These are phyloP conservation scores for Aurelia aurita complex sp. Pacific DNA, from an alignment of 30 jellyfish, hydroid and myxozoan species.

Conservation along the genomic window DNA sequence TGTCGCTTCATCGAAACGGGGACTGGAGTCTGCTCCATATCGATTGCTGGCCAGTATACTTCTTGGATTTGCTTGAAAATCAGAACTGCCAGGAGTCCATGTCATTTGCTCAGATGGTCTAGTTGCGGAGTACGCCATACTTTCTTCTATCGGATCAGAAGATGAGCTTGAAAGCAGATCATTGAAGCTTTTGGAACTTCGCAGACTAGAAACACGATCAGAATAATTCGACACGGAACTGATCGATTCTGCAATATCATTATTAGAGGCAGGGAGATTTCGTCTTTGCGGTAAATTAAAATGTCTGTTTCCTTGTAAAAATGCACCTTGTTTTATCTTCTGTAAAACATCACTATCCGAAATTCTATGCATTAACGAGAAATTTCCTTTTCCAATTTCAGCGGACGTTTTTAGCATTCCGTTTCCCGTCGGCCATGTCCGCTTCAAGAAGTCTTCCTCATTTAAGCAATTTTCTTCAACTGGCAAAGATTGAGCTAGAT, in stretches of 20 bases:
- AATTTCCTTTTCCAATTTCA: neutral
- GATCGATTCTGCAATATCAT: neutral
- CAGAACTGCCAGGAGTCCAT: no score
- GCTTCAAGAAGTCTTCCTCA: slow-evolving; percentile 32
- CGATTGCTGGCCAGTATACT: no score
- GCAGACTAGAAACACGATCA: neutral
- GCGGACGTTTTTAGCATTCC: neutral
- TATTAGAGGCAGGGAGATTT: neutral
- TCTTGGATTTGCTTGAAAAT: no score
- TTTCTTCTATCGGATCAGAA: no score
- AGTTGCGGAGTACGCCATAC: no score
- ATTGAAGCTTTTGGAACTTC: slow-evolving; percentile 24
- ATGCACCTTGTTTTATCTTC: slow-evolving; percentile 60
- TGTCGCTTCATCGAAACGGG: no score
- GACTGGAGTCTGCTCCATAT: no score
- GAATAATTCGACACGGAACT: neutral
- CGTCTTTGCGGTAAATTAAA: slow-evolving; percentile 8
- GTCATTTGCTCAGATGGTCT: no score
- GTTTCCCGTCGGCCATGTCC: slow-evolving; percentile 59
- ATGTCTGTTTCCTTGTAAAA: slow-evolving; percentile 39
- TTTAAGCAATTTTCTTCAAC: neutral
- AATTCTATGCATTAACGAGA: slow-evolving; percentile 48
- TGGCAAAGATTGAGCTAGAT: slow-evolving; percentile 31
- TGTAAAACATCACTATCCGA: slow-evolving; percentile 59
- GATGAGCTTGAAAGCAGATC: neutral